A percentile compares a stretch with the other conserved stretches of the same genome.
Conservation (phyloP, 2,113 vertebrate species). For the Cavia aperea region DNA sequence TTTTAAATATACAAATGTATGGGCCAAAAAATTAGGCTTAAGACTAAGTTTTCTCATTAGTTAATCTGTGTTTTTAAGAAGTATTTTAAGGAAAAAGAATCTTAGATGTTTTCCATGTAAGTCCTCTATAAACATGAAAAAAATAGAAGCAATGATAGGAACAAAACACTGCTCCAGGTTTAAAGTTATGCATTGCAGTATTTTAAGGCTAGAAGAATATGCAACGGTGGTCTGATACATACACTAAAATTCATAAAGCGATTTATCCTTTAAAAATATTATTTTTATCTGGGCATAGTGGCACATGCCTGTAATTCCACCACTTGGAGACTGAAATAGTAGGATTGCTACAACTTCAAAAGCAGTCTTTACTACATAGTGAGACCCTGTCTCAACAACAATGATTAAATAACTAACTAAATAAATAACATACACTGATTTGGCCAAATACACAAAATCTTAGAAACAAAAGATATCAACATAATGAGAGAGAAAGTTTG, state of each 20-base stretch:
- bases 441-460: slow-evolving; percentile 34
- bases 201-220: slow-evolving; percentile 58
- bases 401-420: background rate
- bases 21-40: slow-evolving; percentile 76
- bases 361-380: background rate
- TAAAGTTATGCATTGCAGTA: background rate
- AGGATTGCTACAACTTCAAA: background rate
- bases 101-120: slow-evolving; percentile 59
- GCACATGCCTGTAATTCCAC: background rate
- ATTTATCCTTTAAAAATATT: slow-evolving; percentile 46
- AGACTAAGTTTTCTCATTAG: slow-evolving; percentile 72
- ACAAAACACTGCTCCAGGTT: background rate
- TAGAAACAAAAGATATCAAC: background rate
- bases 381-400: background rate
- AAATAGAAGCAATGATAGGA: background rate
- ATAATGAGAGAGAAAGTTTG: background rate
- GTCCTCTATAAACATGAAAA: slow-evolving; percentile 13
- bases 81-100: slow-evolving; percentile 58
- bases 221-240: slow-evolving; percentile 54
- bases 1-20: slow-evolving; percentile 77
- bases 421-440: background rate
- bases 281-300: background rate
- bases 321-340: background rate
- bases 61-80: slow-evolving; percentile 73
- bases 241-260: slow-evolving; percentile 62